Percentiles rank a stretch among this genome's conserved stretches.
Evolutionary conservation across 2,888 invertebrate genomes (phyloP).

Genomic region (Drosophila nigricruria): DNA sequence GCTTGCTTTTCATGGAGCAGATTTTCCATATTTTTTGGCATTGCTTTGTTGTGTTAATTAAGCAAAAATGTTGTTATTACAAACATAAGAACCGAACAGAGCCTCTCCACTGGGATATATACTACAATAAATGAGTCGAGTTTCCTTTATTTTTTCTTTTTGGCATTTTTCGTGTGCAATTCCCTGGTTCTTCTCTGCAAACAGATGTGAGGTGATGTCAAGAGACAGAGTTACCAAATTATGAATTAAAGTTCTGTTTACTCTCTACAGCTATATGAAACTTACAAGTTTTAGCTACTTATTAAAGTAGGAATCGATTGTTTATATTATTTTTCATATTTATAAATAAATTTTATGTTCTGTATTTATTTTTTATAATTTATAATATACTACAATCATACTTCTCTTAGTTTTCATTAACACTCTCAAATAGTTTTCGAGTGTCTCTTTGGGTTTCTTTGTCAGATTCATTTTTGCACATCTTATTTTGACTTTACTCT

Average conservation of each 20-base stretch:
- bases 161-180: constrained; percentile 13
- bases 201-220: background rate
- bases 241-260: background rate
- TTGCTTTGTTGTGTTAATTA: constrained; percentile 81
- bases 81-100: constrained; percentile 34
- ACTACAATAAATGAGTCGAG: constrained; percentile 24
- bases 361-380: background rate
- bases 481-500: too few relatives aligned
- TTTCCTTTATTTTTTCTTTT: constrained; percentile 1
- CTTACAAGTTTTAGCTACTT: too few relatives aligned
- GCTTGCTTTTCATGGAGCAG: background rate
- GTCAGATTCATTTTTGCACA: background rate
- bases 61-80: constrained; percentile 78
- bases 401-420: background rate
- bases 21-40: constrained; percentile 59
- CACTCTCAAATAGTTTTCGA: background rate
- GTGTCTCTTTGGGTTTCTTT: background rate
- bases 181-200: background rate
- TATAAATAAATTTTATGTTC: background rate
- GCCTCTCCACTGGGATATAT: constrained; percentile 40
- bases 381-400: background rate
- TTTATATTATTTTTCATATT: background rate
- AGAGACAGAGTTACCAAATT: background rate
- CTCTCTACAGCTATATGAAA: background rate
- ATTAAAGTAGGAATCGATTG: too few relatives aligned